Evolutionary conservation across 1,140 invertebrate genomes (phyloP).

Genomic region (Drosophila melanogaster): Release_6_plus_ISO1_MT NT_033777.3:8137501-8138000

Average conservation of each 20-base stretch:
- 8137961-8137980: conserved; percentile 14
- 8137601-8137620: conserved; percentile 4
- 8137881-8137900: conserved; percentile 63
- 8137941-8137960: conserved; percentile 10
- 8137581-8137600: neutral
- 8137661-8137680: too few relatives aligned
- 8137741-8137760: conserved; percentile 7
- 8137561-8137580: conserved; percentile 19
- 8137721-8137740: conserved; percentile 15
- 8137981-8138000: conserved; percentile 35
- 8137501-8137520: conserved; percentile 27
- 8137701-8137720: neutral
- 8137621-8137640: neutral
- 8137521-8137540: conserved; percentile 37
- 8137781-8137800: conserved; percentile 19
- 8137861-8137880: conserved; percentile 38
- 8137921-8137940: conserved; percentile 62
- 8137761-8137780: conserved; percentile 10
- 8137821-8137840: neutral
- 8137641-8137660: too few relatives aligned
- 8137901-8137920: conserved; percentile 81
- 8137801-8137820: neutral
- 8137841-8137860: conserved; percentile 29
- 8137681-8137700: too few relatives aligned
- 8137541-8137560: conserved; percentile 27